Evolutionary conservation across 2,113 vertebrate genomes (phyloP).

Genomic region (Vombatus ursinus): DNA sequence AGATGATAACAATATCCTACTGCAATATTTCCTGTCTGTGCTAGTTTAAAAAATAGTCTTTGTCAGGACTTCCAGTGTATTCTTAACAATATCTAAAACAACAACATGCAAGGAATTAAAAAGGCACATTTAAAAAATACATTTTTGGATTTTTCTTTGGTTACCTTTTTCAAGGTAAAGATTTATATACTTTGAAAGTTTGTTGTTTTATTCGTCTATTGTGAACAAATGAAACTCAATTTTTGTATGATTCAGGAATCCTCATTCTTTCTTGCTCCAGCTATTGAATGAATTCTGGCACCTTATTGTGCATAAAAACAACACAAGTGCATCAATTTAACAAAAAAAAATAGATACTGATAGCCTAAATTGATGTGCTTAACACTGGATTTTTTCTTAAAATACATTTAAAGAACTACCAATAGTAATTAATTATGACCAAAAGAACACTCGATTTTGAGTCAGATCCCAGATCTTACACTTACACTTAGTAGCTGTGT

Average conservation of each 20-base stretch:
- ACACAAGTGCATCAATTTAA: background rate
- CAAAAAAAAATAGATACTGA: conserved; percentile 15
- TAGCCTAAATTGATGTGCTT: background rate
- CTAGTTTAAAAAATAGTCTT: conserved; percentile 11
- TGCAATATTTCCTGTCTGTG: background rate
- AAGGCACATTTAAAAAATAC: conserved; percentile 32
- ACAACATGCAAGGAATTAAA: conserved; percentile 15
- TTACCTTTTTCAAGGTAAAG: conserved; percentile 7
- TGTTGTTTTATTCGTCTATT: background rate
- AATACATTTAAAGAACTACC: background rate
- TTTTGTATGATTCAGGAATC: conserved; percentile 20
- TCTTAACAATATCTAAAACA: background rate
- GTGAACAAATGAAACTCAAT: background rate
- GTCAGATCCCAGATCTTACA: background rate
- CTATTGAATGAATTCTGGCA: background rate
- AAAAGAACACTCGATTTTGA: background rate
- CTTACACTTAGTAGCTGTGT: background rate
- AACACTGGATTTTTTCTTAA: conserved; percentile 1
- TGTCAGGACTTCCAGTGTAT: background rate
- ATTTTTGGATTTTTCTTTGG: background rate
- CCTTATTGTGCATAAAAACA: background rate
- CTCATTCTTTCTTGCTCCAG: background rate
- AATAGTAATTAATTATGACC: background rate
- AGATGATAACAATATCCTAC: background rate
- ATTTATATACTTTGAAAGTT: conserved; percentile 2